Evolutionary conservation across 2,888 invertebrate genomes (phyloP), one percentile per base, ranked within the genome.

Genomic region (Eupithecia insigniata): DNA sequence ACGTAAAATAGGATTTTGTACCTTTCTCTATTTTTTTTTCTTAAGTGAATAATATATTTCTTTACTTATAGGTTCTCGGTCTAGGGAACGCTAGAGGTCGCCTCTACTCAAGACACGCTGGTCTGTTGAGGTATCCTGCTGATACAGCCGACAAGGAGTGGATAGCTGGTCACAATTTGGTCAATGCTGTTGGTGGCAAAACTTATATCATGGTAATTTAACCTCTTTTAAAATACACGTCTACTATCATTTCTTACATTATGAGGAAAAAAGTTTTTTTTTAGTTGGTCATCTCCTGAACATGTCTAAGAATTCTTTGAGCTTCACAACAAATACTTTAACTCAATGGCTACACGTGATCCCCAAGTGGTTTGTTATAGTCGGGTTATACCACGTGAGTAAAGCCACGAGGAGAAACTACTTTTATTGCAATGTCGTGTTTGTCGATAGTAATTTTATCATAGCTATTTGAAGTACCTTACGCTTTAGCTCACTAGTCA

Each of bases 81-180:
- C 95, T 97, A 79, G 97, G 97, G 14, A 96, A 96, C 80, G 96
- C 97, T 1, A 93, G 97, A 77, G 97, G 97, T 0, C 94, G 97
- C 7, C 88, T 97, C 16, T 97, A 97, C 83, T 96, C 97, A 2
- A 95, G 97, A 83, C 97, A 97, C 89, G 96, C 97, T 6, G 96
- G 96, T 64, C 85, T 97, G 62, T 95, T 97, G 67, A 95, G 97
- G 84, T 97, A 97, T 88, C 96, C 96, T 30, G 97, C 97, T 6
- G 97, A 97, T 83, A 96, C 96, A 68, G 96, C 96, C 76, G 97
- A 97, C 84, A 97, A 97, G 84, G 96, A 97, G 83, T 97, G 97
- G 97, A 94, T 97, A 67, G 96, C 96, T 61, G 96, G 96, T 76
- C 96, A 97, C 82, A 96, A 96, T 83, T 90, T 97, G 75, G 97